phyloP scores from a whole-genome alignment of 30 jellyfish, hydroid and myxozoan species.

The Aurelia sp. region DNA sequence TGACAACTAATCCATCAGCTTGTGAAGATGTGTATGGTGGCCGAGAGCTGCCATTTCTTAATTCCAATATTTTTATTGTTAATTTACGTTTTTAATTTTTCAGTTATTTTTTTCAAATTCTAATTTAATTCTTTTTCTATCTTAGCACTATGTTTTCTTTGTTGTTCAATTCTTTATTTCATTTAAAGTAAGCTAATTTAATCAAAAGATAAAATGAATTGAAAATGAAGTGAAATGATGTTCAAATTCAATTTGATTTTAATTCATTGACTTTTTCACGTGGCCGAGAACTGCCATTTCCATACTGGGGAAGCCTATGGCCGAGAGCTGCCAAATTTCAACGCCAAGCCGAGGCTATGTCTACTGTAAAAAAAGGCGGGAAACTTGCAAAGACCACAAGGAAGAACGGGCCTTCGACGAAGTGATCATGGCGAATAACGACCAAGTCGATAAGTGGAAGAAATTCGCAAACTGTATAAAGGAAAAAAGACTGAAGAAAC shows the following conservation, averaged over 20 bases:
- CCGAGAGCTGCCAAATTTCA: conserved; percentile 30
- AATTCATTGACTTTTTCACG: not conserved
- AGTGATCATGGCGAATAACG: not conserved
- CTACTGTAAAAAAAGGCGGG: not conserved
- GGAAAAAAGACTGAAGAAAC: conserved; percentile 20
- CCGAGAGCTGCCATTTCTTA: conserved; percentile 45
- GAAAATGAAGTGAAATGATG: not conserved
- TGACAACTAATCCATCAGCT: no score
- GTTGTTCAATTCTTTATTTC: not conserved
- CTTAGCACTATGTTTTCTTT: not conserved
- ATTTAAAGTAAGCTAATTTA: no score
- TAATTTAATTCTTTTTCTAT: not conserved
- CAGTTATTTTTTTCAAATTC: not conserved
- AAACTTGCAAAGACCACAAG: not conserved
- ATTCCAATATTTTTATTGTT: not conserved
- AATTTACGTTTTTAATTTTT: not conserved
- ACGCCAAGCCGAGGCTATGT: not conserved
- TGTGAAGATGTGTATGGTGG: conserved; percentile 15
- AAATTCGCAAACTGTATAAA: conserved; percentile 3
- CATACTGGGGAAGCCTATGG: conserved; percentile 17
- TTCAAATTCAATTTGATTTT: conserved; percentile 6
- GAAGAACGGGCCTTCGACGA: no score
- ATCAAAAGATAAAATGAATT: not conserved
- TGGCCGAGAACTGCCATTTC: conserved; percentile 50
- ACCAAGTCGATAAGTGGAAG: conserved; percentile 18